A percentile compares a stretch with the other conserved stretches of the same genome.
phyloP scores from a whole-genome alignment of 2,888 invertebrate genomes.

The Bombylius major region DNA sequence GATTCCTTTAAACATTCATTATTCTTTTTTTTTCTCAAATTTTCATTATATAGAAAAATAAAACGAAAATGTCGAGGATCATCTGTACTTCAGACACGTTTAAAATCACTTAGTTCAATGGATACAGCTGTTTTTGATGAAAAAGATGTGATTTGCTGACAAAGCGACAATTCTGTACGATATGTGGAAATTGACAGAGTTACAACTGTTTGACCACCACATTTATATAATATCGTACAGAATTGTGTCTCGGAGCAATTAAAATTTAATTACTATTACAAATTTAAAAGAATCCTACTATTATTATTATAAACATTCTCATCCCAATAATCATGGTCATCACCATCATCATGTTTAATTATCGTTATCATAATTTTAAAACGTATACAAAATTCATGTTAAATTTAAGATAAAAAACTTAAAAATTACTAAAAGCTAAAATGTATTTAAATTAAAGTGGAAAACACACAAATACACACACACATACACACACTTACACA shows the following conservation, averaged over 20 bases:
- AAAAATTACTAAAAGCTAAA: too few relatives aligned
- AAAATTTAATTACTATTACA: background rate
- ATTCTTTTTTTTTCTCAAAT: slow-evolving; percentile 12
- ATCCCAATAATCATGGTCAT: too few relatives aligned
- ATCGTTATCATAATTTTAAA: too few relatives aligned
- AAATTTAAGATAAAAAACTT: too few relatives aligned
- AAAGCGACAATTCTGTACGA: slow-evolving; percentile 88
- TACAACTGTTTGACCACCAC: slow-evolving; percentile 66
- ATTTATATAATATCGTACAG: slow-evolving; percentile 24
- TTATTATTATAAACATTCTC: too few relatives aligned
- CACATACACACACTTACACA: too few relatives aligned
- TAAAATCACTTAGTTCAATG: slow-evolving; percentile 58
- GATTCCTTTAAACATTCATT: slow-evolving; percentile 21
- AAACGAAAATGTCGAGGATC: slow-evolving; percentile 55
- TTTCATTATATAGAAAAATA: slow-evolving; percentile 28
- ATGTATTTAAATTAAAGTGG: too few relatives aligned
- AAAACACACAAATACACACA: too few relatives aligned
- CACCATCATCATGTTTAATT: too few relatives aligned
- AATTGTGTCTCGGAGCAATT: slow-evolving; percentile 33
- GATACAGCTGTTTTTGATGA: slow-evolving; percentile 76
- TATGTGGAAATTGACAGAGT: slow-evolving; percentile 84
- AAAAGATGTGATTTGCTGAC: slow-evolving; percentile 89
- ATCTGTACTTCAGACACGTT: slow-evolving; percentile 64
- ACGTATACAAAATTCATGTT: too few relatives aligned
- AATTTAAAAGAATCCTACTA: too few relatives aligned